Conservation (phyloP, 1,140 invertebrate species). For the Tetramorium parvispinum region DNA sequence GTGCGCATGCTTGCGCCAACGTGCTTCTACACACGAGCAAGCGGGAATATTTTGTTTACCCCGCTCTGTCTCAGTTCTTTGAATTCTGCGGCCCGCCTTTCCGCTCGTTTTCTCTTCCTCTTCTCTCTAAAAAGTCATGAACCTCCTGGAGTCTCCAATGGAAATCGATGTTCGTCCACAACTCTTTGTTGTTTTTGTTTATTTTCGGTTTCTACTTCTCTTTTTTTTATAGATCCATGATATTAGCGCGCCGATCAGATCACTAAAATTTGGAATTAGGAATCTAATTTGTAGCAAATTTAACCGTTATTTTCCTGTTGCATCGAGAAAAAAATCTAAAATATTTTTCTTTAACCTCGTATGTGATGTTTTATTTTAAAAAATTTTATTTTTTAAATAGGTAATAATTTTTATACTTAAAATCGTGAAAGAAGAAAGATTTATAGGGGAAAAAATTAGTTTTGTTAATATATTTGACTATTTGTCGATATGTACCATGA, state of each 20-base stretch:
- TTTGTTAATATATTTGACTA: background rate
- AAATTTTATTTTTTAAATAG: background rate
- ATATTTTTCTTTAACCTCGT: background rate
- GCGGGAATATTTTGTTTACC: slow-evolving; percentile 85
- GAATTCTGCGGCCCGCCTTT: slow-evolving; percentile 76
- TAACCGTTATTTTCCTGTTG: background rate
- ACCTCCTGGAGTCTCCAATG: background rate
- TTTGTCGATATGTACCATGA: background rate
- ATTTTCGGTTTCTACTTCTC: background rate
- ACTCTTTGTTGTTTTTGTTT: background rate
- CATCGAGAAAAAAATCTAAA: background rate
- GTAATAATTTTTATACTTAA: background rate
- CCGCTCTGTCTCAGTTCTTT: slow-evolving; percentile 82
- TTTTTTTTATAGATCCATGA: background rate
- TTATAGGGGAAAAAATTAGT: background rate
- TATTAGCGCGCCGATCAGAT: background rate
- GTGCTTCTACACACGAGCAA: slow-evolving; percentile 57
- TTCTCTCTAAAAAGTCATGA: slow-evolving; percentile 1
- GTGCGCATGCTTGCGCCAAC: slow-evolving; percentile 45
- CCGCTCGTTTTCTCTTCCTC: slow-evolving; percentile 40
- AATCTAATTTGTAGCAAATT: background rate
- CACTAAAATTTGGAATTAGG: background rate
- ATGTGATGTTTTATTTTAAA: background rate
- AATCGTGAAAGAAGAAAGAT: background rate
- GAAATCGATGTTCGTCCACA: background rate